Evolutionary conservation across 2,797 vertebrate species (phyloP), one percentile per base, ranked within the genome.

Genomic region (Anabas testudineus): DNA sequence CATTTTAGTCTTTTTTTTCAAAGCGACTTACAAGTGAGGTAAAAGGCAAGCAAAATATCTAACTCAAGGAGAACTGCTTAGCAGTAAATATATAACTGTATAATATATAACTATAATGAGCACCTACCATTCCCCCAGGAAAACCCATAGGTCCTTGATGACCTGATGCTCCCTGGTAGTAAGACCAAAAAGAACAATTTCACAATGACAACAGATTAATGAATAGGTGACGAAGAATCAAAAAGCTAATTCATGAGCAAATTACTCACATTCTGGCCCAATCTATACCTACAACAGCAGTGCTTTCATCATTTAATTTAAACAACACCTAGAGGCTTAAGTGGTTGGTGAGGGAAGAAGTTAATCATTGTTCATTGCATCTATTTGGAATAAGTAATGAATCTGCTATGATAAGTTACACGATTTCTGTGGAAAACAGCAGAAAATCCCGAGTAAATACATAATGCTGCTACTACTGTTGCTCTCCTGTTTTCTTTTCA

Each of bases 141-240:
- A 90, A 81, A 21, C 96, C 96, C 56, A 78, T 78, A 0, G 88
- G 71, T 47, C 96, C 96, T 7, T 71, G 88, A 42, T 65, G 68
- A 24, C 96, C 96, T 47, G 82, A 76, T 15, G 81, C 24, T 8
- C 96, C 96, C 96, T 97, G 73, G 26, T 34, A 71, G 89, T 16
- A 32, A 61, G 8, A 1, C 1, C 43, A 55, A 16, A 43, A 37
- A 18, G 2, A 1, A 13, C 3, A 12, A 34, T 13, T 36, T 13
- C 7, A 43, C 3, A 1, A 4, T 24, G n/a, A n/a, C 2, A 13
- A 14, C 3, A 7, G 15, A 36, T 5, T 1, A 34, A 24, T 15
- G 15, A 45, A 2, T 2, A 19, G 8, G 4, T 10, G 18, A 34
- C 48, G 21, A 10, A 52, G 28, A 10, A 30, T 1, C 55, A 43